A percentile compares a stretch with the other conserved stretches of the same genome.
Conservation (phyloP, 64 coral and sea anemone species). For the Montipora efflorescens region DNA sequence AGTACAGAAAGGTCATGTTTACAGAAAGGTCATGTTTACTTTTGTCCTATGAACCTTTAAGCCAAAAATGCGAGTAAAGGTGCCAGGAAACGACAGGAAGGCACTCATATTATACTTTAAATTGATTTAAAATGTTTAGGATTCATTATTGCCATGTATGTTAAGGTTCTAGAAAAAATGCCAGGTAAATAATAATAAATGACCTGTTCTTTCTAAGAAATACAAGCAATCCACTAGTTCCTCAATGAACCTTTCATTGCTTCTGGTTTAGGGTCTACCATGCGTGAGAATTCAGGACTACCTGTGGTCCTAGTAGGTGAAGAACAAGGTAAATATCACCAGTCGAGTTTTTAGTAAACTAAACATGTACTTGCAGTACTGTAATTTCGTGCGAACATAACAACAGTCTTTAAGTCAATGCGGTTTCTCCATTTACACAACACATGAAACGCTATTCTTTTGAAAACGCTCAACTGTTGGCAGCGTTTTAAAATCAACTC, state of each 20-base stretch:
- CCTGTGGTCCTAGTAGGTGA: neutral
- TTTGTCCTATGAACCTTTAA: neutral
- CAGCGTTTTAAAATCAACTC: too few species aligned
- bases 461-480: too few species aligned
- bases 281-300: neutral
- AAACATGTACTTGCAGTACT: too few species aligned
- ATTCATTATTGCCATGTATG: neutral
- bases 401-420: neutral
- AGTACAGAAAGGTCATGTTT: too few species aligned
- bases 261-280: neutral
- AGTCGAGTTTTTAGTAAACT: too few species aligned
- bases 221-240: neutral
- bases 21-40: too few species aligned
- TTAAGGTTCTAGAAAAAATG: neutral
- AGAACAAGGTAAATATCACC: neutral
- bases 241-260: neutral
- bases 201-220: neutral
- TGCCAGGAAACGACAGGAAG: neutral
- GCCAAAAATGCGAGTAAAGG: neutral
- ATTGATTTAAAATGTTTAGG: neutral
- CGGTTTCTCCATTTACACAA: too few species aligned
- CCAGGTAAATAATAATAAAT: neutral
- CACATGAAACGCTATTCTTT: too few species aligned
- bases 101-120: too few species aligned
- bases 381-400: neutral